Conservation (phyloP, 2,888 invertebrate genomes). For the Ditylenchus weischeri region DNA sequence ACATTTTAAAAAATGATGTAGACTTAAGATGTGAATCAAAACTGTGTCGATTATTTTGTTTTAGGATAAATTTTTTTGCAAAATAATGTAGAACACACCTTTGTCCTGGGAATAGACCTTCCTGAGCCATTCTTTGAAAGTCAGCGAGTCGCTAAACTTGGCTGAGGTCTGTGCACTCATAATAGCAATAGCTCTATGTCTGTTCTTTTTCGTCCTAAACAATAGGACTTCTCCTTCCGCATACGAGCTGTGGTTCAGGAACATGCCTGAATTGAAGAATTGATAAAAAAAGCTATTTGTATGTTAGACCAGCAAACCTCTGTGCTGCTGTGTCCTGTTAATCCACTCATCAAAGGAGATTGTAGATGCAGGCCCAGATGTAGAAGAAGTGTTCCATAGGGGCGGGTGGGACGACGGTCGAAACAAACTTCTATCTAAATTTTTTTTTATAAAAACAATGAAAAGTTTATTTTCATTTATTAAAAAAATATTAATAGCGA, state of each 20-base stretch:
- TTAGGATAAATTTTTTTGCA: too few species aligned
- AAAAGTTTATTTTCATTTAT: too few species aligned
- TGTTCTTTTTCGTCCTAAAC: slow-evolving; percentile 41
- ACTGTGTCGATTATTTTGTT: too few species aligned
- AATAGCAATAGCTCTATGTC: slow-evolving; percentile 43
- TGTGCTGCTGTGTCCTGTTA: slow-evolving; percentile 19
- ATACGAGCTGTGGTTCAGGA: slow-evolving; percentile 37
- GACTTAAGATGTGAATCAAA: too few species aligned
- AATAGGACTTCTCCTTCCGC: slow-evolving; percentile 42
- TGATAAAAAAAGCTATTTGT: neutral
- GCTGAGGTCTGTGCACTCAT: slow-evolving; percentile 33
- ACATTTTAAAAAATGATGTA: too few species aligned
- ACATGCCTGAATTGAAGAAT: slow-evolving; percentile 22
- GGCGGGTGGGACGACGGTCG: too few species aligned
- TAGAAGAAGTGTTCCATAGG: too few species aligned
- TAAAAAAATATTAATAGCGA: too few species aligned
- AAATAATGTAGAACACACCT: slow-evolving; percentile 36
- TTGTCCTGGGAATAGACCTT: slow-evolving; percentile 50
- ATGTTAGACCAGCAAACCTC: neutral
- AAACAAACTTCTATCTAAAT: too few species aligned
- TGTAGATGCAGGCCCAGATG: too few species aligned
- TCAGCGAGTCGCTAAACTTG: slow-evolving; percentile 48
- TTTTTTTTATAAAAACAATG: too few species aligned
- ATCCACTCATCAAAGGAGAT: slow-evolving; percentile 19
- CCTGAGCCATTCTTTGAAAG: slow-evolving; percentile 56